Evolutionary conservation across 2,888 invertebrate genomes (phyloP), one percentile per base, ranked within the genome.

Genomic region (Synanthedon formicaeformis): DNA sequence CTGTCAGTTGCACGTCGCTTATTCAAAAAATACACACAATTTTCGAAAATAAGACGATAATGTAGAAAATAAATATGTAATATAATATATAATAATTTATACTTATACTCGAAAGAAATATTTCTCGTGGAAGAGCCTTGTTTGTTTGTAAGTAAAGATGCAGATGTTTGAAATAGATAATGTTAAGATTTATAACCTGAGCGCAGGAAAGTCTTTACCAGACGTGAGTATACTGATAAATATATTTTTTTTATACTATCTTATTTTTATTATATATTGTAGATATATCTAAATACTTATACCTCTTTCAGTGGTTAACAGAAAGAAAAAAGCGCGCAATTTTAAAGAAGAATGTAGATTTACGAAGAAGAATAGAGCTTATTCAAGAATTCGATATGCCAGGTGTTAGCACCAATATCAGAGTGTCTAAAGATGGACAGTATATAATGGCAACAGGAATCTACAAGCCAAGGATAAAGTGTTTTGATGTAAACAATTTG

Each of bases 301-400:
- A 4, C 13, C 4, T 45, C n/a, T 89, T 89, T 27, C 71, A 96
- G 95, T 97, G 96, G 96, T 84, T 96, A 53, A 92, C 95, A 3
- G 96, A 96, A 68, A 89, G 93, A 63, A 95, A 96, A 76, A 91
- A 93, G 67, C 89, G 96, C 61, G 91, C 92, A 6, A 84, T 97
- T 57, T 88, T 95, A 52, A 95, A 96, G 76, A 96, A 96, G 79
- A 94, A 97, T 92, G 92, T 94, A 45, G 98, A 97, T 73, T 89
- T 98, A 51, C 89, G 97, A 61, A 90, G 94, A 62, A 90, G 97
- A 69, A 96, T 99, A 64, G 96, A 99, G 81, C 91, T 99, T 48
- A 96, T 99, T 60, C 99, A 99, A 83, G 99, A 99, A 73, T 99
- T 99, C 89, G 96, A 98, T 64, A 99, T 99, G 99, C 99, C 99